A percentile compares a stretch with the other conserved stretches of the same genome.
phyloP scores from a whole-genome alignment of 2,888 invertebrate species.

The Yponomeuta sedellus region DNA sequence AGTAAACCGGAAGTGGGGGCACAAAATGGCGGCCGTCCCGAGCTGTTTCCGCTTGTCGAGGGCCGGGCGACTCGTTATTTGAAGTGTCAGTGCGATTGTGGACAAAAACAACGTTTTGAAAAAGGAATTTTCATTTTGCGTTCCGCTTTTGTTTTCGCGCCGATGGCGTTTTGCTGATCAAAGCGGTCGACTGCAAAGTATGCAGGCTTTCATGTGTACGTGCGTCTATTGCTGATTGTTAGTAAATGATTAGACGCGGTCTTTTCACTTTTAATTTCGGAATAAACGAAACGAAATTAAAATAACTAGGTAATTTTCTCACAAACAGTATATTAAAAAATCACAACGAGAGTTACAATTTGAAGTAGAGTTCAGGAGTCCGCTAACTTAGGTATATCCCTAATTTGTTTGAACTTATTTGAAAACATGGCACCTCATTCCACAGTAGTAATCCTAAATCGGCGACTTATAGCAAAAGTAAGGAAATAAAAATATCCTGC shows the following conservation, averaged over 20 bases:
- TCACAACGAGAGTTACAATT: no score
- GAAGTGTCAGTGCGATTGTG: background rate
- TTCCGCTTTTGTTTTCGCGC: background rate
- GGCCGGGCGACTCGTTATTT: background rate
- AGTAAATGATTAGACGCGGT: background rate
- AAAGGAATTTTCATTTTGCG: background rate
- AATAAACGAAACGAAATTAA: background rate
- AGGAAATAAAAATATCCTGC: no score
- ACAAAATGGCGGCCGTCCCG: slow-evolving; percentile 17
- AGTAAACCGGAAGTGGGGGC: slow-evolving; percentile 16
- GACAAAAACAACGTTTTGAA: background rate
- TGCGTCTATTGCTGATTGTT: background rate
- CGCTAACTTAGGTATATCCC: no score
- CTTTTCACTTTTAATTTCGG: no score
- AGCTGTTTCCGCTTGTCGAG: slow-evolving; percentile 14
- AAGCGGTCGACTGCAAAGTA: background rate
- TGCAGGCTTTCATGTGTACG: background rate
- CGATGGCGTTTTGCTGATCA: background rate
- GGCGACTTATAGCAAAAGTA: no score
- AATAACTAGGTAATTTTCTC: no score
- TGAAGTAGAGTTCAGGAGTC: no score
- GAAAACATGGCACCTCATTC: no score
- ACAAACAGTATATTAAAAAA: no score
- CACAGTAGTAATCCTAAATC: no score
- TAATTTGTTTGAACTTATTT: no score